Conservation (phyloP, 2,797 vertebrate genomes). For the Octomys mimax region DNA sequence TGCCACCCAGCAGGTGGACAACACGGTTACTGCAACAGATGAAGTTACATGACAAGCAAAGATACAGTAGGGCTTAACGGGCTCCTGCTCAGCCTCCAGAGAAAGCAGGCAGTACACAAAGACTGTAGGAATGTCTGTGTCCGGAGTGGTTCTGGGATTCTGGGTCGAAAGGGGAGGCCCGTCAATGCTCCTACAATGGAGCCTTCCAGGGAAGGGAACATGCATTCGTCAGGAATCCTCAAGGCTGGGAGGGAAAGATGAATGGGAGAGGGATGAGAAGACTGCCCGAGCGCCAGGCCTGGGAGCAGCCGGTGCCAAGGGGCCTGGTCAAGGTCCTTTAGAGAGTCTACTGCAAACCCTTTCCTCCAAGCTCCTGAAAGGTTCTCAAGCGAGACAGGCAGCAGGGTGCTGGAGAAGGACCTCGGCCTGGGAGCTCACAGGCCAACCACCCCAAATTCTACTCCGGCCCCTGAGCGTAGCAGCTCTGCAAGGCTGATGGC, state of each 20-base stretch:
- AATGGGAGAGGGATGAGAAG: not conserved
- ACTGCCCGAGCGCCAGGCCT: too few species aligned
- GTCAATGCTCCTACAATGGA: not conserved
- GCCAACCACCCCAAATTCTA: not conserved
- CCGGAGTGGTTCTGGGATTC: not conserved
- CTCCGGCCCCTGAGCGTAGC: not conserved
- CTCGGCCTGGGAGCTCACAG: not conserved
- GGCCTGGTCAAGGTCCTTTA: not conserved
- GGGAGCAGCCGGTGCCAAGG: not conserved
- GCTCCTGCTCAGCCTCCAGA: not conserved
- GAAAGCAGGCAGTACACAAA: not conserved
- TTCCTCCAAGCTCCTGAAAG: not conserved
- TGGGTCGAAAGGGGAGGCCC: not conserved
- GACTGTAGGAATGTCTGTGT: not conserved
- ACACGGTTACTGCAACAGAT: accelerated
- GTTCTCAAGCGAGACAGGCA: not conserved
- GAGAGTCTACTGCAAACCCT: not conserved
- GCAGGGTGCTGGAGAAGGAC: not conserved
- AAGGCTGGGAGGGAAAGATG: not conserved
- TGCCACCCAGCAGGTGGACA: not conserved
- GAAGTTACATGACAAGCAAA: not conserved
- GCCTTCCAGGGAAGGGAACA: not conserved
- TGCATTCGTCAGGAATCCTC: not conserved
- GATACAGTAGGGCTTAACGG: not conserved
- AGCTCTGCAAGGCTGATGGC: not conserved